These are phyloP conservation scores for Gambusia holbrooki DNA, from an alignment of 2,113 vertebrate genomes.

Conservation along the genomic window DNA sequence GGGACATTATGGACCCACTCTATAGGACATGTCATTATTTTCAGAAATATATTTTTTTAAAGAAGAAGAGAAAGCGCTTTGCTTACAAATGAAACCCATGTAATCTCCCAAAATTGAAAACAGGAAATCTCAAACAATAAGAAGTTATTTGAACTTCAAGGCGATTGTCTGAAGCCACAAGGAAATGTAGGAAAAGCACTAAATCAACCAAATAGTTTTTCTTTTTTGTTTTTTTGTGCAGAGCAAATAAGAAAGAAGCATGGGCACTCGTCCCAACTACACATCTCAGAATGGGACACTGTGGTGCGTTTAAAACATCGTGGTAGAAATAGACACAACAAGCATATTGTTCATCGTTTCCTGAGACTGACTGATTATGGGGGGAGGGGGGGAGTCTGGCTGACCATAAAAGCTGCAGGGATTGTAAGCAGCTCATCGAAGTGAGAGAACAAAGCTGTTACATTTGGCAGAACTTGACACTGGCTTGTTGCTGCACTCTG, in stretches of 20 bases:
- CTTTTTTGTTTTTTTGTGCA: conserved; percentile 2
- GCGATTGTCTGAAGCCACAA: conserved; percentile 64
- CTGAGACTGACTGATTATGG: conserved; percentile 57
- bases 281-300: conserved; percentile 26
- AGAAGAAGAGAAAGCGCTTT: conserved; percentile 16
- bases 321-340: conserved; percentile 76
- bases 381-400: conserved; percentile 20
- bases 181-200: conserved; percentile 72
- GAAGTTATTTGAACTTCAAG: conserved; percentile 63
- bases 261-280: conserved; percentile 20
- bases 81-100: conserved; percentile 40
- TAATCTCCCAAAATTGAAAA: conserved; percentile 67
- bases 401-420: conserved; percentile 42
- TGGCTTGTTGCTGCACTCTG: conserved; percentile 37
- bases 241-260: conserved; percentile 49
- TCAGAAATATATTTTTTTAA: neutral
- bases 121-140: conserved; percentile 82
- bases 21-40: neutral
- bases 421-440: conserved; percentile 36
- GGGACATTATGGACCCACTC: conserved; percentile 1
- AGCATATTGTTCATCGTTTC: conserved; percentile 77
- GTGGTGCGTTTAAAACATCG: conserved; percentile 43
- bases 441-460: conserved; percentile 72
- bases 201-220: conserved; percentile 29
- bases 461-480: conserved; percentile 62